Percentiles rank a stretch among this genome's conserved stretches.
These are phyloP conservation scores for Emys orbicularis DNA, from an alignment of 2,797 vertebrate species.

Conservation along the genomic window DNA sequence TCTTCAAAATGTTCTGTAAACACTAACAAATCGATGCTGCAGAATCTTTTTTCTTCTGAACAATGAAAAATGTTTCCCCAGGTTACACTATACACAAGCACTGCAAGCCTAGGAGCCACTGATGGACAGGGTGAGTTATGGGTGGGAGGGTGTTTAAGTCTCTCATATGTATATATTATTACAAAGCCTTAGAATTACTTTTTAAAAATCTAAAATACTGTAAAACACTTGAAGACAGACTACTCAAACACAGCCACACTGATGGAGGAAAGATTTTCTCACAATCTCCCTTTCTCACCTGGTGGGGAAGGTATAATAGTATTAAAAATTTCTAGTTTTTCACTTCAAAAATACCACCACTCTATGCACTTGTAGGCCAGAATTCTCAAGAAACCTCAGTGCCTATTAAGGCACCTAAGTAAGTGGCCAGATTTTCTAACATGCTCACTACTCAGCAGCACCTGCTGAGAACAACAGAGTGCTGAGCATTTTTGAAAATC, in stretches of 20 bases:
- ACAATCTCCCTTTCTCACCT: neutral
- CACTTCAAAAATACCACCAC: neutral
- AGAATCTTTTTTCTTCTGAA: neutral
- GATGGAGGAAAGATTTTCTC: neutral
- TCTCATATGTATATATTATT: neutral
- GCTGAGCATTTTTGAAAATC: neutral
- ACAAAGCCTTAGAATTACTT: neutral
- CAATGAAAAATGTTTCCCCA: neutral
- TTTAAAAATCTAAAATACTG: accelerated
- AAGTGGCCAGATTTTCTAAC: neutral
- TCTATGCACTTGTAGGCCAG: neutral
- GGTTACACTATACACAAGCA: neutral
- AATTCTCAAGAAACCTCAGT: neutral
- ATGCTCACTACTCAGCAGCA: neutral
- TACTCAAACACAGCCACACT: neutral
- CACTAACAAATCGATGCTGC: neutral
- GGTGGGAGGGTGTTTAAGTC: neutral
- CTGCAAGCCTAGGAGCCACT: neutral
- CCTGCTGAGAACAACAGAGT: neutral
- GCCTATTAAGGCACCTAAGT: accelerated
- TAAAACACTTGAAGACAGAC: neutral
- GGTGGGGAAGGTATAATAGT: neutral
- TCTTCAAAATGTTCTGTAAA: slow-evolving; percentile 20
- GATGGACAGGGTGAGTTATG: accelerated
- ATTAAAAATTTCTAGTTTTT: neutral